Base-by-base conservation (phyloP, 2,888 invertebrate species). In the Leucophenga maculata region DNA sequence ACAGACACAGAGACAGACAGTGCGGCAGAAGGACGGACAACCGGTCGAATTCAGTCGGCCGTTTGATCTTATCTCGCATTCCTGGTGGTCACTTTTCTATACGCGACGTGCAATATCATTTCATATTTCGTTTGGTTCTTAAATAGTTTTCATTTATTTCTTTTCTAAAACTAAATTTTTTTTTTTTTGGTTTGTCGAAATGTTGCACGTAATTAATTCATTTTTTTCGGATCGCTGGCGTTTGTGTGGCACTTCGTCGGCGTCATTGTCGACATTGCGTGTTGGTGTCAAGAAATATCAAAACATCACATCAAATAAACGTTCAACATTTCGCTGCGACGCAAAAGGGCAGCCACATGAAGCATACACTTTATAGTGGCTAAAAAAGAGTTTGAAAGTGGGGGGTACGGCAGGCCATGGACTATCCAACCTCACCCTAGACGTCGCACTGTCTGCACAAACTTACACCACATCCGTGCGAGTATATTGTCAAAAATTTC, bases 301-400 rank as follows among this genome's bases (percentile, higher is more conserved):
- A 87, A 88, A 87, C 86, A 88, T 87, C 86, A 87, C 87, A 87
- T 87, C 88, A 87, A 87, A 87, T 86, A 87, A 86, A 86, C 85
- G 84, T 86, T 85, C 81, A 57, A 57, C 65, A 57, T 72, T 74
- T 72, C 67, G 64, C 69, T 69, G 68, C 39, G 62, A 66, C 71
- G 55, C 46, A 66, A 65, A 44, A 50, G 65, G 52, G 66, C 39
- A 68, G 44, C 44, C 20, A 39, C 46, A 59, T 54, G 52, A 55
- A 55, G 62, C 26, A 50, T 65, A 55, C 20, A 39, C 39, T 39
- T 39, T 39, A 11, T 39, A 39, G 39, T 39, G 39, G 8, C 39
- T 39, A 39, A 39, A 39, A 39, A 39, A 39, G 39, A 39, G 39
- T 39, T 39, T 39, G 39, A 39, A 11, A 39, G 9, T 3, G 39